A percentile compares a stretch with the other conserved stretches of the same genome.
phyloP scores from a whole-genome alignment of 2,797 vertebrate species.

The Lepidocolaptes lacrymiger region DNA sequence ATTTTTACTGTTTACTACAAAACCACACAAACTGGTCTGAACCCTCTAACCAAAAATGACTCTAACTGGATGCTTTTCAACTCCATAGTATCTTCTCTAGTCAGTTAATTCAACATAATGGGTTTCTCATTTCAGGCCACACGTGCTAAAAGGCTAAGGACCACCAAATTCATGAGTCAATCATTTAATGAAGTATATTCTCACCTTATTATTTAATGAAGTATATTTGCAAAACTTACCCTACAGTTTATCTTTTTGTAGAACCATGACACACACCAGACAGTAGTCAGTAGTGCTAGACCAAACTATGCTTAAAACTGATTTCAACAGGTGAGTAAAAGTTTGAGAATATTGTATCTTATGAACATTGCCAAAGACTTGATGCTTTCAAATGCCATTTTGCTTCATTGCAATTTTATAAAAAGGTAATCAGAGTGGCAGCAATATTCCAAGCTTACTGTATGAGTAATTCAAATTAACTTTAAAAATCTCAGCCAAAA shows the following conservation, averaged over 20 bases:
- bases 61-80: background rate
- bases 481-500: background rate
- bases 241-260: background rate
- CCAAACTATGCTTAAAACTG: background rate
- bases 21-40: background rate
- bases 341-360: background rate
- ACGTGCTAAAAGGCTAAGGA: background rate
- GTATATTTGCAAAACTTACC: background rate
- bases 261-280: background rate
- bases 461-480: background rate
- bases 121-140: background rate
- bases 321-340: background rate
- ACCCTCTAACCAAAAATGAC: background rate
- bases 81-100: background rate
- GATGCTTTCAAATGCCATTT: background rate
- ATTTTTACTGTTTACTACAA: background rate
- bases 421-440: background rate
- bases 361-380: background rate
- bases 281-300: background rate
- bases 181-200: background rate
- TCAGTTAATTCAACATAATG: background rate
- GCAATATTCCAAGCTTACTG: background rate
- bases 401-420: background rate
- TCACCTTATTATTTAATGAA: background rate
- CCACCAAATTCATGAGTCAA: background rate